Conservation (phyloP, 2,888 invertebrate species). For the Dynastes tityus region DNA sequence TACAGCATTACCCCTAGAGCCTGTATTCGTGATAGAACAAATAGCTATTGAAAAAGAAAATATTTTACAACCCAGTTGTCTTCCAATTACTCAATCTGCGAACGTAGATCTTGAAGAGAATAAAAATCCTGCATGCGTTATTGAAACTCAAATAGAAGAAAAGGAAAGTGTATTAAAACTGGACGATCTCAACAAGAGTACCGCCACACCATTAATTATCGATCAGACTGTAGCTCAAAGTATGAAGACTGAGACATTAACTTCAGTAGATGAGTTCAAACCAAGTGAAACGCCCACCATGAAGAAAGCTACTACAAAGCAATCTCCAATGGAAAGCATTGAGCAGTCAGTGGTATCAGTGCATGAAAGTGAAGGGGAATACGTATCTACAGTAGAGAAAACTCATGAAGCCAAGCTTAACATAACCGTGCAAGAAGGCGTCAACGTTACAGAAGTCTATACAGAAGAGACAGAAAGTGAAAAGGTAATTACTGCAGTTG, state of each 20-base stretch:
- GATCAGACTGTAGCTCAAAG: constrained; percentile 57
- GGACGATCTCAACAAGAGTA: constrained; percentile 60
- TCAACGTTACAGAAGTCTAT: constrained; percentile 68
- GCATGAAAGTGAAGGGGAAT: constrained; percentile 63
- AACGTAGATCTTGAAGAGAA: constrained; percentile 51
- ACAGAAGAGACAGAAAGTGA: constrained; percentile 66
- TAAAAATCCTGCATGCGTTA: constrained; percentile 58
- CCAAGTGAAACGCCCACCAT: constrained; percentile 42
- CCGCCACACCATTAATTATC: constrained; percentile 58
- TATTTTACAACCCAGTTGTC: constrained; percentile 47
- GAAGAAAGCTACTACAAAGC: constrained; percentile 59
- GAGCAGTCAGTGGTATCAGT: constrained; percentile 61
- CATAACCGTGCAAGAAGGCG: constrained; percentile 61
- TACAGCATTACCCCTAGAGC: constrained; percentile 1
- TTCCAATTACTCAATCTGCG: constrained; percentile 46
- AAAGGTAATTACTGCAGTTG: constrained; percentile 68
- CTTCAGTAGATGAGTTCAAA: constrained; percentile 49
- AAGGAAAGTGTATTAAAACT: constrained; percentile 63
- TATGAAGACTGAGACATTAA: constrained; percentile 53
- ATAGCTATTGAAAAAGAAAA: constrained; percentile 54
- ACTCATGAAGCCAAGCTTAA: constrained; percentile 52
- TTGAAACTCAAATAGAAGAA: constrained; percentile 64
- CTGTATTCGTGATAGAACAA: constrained; percentile 54
- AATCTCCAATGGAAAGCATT: constrained; percentile 62
- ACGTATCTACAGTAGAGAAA: constrained; percentile 55